Conservation (phyloP, 1,140 invertebrate species). For the Bombus pyrosoma region DNA sequence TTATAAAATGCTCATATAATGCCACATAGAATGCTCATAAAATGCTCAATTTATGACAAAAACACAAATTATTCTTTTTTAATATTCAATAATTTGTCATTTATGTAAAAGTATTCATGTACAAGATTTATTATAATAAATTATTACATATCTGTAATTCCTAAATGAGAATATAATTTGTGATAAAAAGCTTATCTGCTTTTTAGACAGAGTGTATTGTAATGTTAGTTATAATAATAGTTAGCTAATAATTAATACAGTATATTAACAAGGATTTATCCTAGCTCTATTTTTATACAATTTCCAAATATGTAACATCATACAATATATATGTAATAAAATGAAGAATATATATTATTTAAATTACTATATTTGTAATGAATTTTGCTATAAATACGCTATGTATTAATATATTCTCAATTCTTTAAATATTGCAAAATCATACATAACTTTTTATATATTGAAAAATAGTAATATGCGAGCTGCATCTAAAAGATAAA, state of each 20-base stretch:
- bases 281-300: slow-evolving; percentile 4
- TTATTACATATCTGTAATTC: neutral
- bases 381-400: neutral
- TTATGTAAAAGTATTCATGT: neutral
- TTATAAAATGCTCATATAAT: neutral
- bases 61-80: neutral
- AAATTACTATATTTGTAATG: neutral
- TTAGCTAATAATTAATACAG: neutral
- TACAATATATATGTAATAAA: neutral
- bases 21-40: too few relatives aligned
- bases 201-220: slow-evolving; percentile 16
- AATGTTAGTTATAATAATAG: neutral
- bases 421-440: slow-evolving; percentile 10
- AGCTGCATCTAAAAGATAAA: neutral
- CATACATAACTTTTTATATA: neutral
- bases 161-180: neutral
- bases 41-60: neutral
- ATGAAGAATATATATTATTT: slow-evolving; percentile 4
- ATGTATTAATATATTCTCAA: neutral
- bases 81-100: neutral
- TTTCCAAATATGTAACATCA: neutral
- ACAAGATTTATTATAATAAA: neutral
- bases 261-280: slow-evolving; percentile 8
- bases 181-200: slow-evolving; percentile 14
- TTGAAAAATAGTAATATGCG: neutral